A percentile compares a stretch with the other conserved stretches of the same genome.
Evolutionary conservation across 2,113 vertebrate species (phyloP).

Genomic region (Phyllopteryx taeniolatus): DNA sequence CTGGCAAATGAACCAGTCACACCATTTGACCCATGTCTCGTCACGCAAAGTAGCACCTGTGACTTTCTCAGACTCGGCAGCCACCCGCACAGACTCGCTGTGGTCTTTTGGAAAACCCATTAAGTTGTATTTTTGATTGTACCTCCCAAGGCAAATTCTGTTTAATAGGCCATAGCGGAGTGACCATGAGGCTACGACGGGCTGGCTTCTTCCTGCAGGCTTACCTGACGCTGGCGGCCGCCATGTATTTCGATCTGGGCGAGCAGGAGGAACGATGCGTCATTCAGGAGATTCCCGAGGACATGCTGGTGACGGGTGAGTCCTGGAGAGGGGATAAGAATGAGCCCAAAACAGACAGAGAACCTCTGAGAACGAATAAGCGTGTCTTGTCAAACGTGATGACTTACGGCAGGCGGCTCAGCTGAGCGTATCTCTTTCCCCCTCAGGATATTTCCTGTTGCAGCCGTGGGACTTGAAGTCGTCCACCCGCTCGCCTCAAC

Average conservation of each 20-base stretch:
- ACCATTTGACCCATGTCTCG: constrained; percentile 30
- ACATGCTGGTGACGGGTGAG: constrained; percentile 82
- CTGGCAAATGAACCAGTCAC: constrained; percentile 45
- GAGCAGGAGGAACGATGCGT: constrained; percentile 87
- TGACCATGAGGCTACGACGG: constrained; percentile 50
- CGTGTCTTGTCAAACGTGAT: background rate
- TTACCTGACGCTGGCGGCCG: constrained; percentile 68
- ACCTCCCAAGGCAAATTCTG: constrained; percentile 19
- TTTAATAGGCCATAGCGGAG: constrained; percentile 20
- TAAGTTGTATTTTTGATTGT: background rate
- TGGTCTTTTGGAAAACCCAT: background rate
- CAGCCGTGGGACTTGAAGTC: constrained; percentile 77
- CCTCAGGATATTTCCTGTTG: constrained; percentile 80
- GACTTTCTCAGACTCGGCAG: constrained; percentile 61
- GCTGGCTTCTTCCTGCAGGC: constrained; percentile 48
- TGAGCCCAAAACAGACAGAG: background rate
- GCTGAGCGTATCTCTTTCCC: constrained; percentile 33
- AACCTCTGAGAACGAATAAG: background rate
- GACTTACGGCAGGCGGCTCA: background rate
- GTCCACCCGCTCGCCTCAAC: constrained; percentile 73
- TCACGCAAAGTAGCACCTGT: constrained; percentile 65
- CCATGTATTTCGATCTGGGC: constrained; percentile 85
- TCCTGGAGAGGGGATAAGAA: constrained; percentile 16
- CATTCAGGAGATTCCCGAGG: constrained; percentile 85
- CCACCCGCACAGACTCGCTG: background rate